Conservation (phyloP, 2,113 vertebrate species). For the Halichoerus grypus region DNA sequence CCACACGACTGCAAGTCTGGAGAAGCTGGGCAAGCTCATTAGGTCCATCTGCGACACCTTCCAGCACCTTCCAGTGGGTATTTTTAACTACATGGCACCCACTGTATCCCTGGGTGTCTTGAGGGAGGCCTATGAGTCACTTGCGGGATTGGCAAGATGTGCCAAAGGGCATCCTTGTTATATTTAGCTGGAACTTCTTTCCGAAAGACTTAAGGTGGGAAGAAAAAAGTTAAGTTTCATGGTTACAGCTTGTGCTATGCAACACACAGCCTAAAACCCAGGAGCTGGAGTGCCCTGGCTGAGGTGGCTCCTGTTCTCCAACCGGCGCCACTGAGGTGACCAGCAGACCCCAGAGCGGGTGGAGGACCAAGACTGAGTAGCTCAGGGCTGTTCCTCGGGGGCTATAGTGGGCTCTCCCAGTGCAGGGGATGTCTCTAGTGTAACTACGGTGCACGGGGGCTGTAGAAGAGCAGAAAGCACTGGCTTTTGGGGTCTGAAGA, state of each 20-base stretch:
- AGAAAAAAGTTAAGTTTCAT: background rate
- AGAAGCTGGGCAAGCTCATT: background rate
- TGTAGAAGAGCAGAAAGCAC: background rate
- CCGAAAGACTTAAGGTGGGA: background rate
- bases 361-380: background rate
- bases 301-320: background rate
- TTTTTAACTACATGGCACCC: slow-evolving; percentile 12
- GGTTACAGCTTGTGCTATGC: background rate
- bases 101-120: background rate
- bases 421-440: background rate
- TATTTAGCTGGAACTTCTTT: background rate
- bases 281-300: background rate
- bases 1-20: background rate
- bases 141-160: slow-evolving; percentile 24
- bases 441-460: rapidly evolving
- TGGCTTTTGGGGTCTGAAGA: background rate
- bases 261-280: background rate
- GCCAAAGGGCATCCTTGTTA: slow-evolving; percentile 57
- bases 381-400: background rate
- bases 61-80: background rate
- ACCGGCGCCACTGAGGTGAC: rapidly evolving
- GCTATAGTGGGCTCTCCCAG: no score
- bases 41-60: background rate
- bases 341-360: background rate
- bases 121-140: slow-evolving; percentile 65